Percentiles rank a stretch among this genome's conserved stretches.
Conservation (phyloP, 35 echinoderm and acorn worm species). For the Hemicentrotus pulcherrimus region DNA sequence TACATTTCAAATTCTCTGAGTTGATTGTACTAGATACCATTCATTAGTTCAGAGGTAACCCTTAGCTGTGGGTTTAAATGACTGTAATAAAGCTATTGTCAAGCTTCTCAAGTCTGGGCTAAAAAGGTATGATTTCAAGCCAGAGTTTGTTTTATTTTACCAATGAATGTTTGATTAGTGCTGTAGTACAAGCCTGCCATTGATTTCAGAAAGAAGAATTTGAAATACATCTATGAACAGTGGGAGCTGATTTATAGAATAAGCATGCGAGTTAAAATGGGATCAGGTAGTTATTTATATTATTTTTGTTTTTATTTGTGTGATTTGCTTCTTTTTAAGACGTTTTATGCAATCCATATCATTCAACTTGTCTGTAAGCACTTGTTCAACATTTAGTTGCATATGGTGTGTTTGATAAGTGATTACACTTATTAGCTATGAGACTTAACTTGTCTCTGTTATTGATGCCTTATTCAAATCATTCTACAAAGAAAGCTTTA, state of each 20-base stretch:
- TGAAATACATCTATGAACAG: background rate
- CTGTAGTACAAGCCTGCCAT: background rate
- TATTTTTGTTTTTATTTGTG: background rate
- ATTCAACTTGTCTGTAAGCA: background rate
- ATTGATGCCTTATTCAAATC: conserved; percentile 34
- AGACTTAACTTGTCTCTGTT: background rate
- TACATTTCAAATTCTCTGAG: too few relatives aligned
- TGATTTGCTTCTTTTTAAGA: background rate
- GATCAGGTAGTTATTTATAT: background rate
- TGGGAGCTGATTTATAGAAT: background rate
- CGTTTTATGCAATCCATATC: background rate
- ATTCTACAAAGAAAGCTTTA: conserved; percentile 39
- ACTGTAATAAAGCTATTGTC: too few relatives aligned
- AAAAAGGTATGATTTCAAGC: background rate
- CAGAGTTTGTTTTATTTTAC: background rate
- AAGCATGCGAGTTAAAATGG: background rate
- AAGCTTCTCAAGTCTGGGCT: too few relatives aligned
- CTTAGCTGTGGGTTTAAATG: too few relatives aligned
- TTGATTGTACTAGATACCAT: too few relatives aligned
- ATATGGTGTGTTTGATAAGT: background rate
- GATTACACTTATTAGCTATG: background rate
- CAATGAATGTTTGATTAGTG: background rate
- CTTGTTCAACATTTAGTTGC: conserved; percentile 18
- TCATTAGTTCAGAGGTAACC: too few relatives aligned
- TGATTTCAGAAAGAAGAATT: background rate